phyloP scores from a whole-genome alignment of 2,113 vertebrate species.

The Crotophaga sulcirostris region DNA sequence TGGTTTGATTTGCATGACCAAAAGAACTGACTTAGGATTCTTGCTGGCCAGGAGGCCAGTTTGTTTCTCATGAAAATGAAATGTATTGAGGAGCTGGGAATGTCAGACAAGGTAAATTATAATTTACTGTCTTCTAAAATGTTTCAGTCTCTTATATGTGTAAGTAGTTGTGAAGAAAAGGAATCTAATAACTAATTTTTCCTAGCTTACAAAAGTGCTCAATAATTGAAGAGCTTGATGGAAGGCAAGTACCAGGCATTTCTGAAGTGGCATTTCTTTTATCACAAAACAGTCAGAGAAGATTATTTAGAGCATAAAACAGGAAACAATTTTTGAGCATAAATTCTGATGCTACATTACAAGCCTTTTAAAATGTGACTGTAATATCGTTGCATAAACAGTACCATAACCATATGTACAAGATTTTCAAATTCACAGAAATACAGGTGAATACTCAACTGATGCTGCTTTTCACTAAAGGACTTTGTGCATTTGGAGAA shows the following conservation, averaged over 20 bases:
- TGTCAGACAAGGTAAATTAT: background rate
- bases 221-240: background rate
- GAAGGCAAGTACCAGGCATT: background rate
- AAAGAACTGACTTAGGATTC: background rate
- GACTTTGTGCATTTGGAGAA: background rate
- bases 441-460: rapidly evolving
- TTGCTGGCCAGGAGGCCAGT: background rate
- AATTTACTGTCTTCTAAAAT: background rate
- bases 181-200: background rate
- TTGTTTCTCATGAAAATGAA: background rate
- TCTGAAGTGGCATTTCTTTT: background rate
- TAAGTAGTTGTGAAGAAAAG: background rate
- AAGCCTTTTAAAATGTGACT: background rate
- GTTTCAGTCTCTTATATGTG: background rate
- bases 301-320: background rate
- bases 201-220: background rate
- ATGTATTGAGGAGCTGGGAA: rapidly evolving
- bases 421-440: background rate
- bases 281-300: background rate
- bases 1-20: background rate
- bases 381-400: background rate
- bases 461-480: background rate
- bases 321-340: background rate
- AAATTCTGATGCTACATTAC: background rate
- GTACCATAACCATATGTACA: background rate